phyloP scores from a whole-genome alignment of 2,888 invertebrate species.

The Micoletzkya japonica region DNA sequence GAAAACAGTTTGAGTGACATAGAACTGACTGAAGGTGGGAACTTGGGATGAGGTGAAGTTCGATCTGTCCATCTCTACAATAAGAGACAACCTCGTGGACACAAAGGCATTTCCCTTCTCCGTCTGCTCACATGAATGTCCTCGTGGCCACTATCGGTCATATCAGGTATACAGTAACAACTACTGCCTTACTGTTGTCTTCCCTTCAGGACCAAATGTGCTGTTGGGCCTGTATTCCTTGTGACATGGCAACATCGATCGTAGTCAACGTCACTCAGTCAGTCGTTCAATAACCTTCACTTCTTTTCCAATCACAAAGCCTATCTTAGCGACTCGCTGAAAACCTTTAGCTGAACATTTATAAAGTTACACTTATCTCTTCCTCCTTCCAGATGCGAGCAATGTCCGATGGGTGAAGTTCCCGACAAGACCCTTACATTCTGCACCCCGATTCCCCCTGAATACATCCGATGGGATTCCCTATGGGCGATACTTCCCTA shows the following conservation, averaged over 20 bases:
- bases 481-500: conserved; percentile 75
- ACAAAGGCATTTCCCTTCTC: conserved; percentile 68
- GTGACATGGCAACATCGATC: conserved; percentile 72
- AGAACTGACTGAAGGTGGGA: conserved; percentile 34
- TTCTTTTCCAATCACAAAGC: not conserved
- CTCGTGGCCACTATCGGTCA: conserved; percentile 70
- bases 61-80: conserved; percentile 43
- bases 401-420: conserved; percentile 74
- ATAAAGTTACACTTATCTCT: not conserved
- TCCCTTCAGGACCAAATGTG: conserved; percentile 65
- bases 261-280: conserved; percentile 70
- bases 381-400: conserved; percentile 67
- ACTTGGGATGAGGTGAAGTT: conserved; percentile 49
- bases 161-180: conserved; percentile 7
- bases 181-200: not conserved
- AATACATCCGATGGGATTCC: conserved; percentile 68
- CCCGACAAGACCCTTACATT: conserved; percentile 72
- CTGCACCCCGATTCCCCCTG: conserved; percentile 70
- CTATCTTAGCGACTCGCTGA: no score
- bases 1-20: not conserved
- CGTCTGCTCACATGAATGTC: conserved; percentile 73
- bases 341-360: no score
- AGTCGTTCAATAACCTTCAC: not conserved
- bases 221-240: conserved; percentile 76
- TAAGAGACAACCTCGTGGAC: conserved; percentile 28